phyloP scores from a whole-genome alignment of 35 echinoderm and acorn worm species.

The Patiria miniata region DNA sequence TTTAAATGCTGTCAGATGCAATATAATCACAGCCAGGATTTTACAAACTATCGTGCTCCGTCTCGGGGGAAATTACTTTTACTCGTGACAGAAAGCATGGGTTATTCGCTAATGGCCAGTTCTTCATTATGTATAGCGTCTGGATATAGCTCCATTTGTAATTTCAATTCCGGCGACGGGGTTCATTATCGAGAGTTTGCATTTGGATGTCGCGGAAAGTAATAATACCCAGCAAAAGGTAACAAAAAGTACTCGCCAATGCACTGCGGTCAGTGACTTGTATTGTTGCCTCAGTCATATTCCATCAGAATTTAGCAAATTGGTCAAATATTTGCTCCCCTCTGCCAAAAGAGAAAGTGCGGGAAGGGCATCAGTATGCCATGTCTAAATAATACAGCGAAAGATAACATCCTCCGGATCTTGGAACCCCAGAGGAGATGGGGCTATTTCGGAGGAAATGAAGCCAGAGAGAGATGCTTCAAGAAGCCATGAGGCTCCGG shows the following conservation, averaged over 20 bases:
- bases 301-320: not conserved
- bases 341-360: no score
- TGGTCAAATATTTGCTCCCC: constrained; percentile 11
- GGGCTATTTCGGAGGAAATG: constrained; percentile 26
- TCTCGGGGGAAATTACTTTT: constrained; percentile 9
- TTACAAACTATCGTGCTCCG: not conserved
- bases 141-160: constrained; percentile 5
- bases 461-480: not conserved
- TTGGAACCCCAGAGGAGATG: not conserved
- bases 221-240: not conserved
- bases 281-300: not conserved
- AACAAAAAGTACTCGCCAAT: not conserved
- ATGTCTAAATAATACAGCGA: not conserved
- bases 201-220: not conserved
- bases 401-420: constrained; percentile 21
- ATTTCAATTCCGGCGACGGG: not conserved
- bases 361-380: not conserved
- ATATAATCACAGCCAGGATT: constrained; percentile 18
- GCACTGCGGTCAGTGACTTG: constrained; percentile 8
- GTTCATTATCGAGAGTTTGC: not conserved
- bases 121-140: constrained; percentile 6
- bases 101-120: constrained; percentile 15
- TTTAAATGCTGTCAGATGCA: constrained; percentile 31
- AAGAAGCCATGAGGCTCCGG: not conserved
- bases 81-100: not conserved